phyloP scores from a whole-genome alignment of 2,888 invertebrate species.

The Stegana nigrithorax region DNA sequence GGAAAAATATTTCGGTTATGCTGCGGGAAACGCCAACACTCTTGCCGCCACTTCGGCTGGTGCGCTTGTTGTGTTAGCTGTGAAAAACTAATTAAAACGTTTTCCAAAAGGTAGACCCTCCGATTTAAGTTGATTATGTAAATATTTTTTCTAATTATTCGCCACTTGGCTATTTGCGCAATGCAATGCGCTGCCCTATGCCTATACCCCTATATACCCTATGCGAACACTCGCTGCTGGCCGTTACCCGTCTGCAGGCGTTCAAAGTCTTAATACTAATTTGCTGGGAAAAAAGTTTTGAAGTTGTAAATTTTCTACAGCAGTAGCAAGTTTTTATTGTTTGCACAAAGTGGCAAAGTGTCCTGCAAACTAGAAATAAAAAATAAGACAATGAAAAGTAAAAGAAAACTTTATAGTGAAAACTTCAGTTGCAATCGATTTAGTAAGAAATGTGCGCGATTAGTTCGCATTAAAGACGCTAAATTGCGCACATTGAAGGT shows the following conservation, averaged over 20 bases:
- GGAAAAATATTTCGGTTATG: constrained; percentile 56
- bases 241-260: too few relatives aligned
- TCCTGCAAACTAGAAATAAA: too few relatives aligned
- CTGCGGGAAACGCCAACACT: not conserved
- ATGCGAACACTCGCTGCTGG: too few relatives aligned
- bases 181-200: too few relatives aligned
- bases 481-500: not conserved
- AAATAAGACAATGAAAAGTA: too few relatives aligned
- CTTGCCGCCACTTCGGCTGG: not conserved
- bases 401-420: not conserved
- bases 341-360: too few relatives aligned
- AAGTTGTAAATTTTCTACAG: too few relatives aligned
- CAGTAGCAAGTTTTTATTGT: too few relatives aligned
- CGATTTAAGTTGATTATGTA: not conserved
- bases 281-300: too few relatives aligned
- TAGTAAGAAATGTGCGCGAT: not conserved
- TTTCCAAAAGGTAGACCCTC: not conserved
- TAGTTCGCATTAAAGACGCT: not conserved
- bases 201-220: too few relatives aligned
- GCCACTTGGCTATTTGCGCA: too few relatives aligned
- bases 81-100: constrained; percentile 4
- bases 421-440: not conserved
- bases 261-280: not conserved
- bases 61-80: constrained; percentile 1
- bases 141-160: too few relatives aligned